These are phyloP conservation scores for Tetragonula carbonaria DNA, from an alignment of 2,888 invertebrate species.

Conservation along the genomic window DNA sequence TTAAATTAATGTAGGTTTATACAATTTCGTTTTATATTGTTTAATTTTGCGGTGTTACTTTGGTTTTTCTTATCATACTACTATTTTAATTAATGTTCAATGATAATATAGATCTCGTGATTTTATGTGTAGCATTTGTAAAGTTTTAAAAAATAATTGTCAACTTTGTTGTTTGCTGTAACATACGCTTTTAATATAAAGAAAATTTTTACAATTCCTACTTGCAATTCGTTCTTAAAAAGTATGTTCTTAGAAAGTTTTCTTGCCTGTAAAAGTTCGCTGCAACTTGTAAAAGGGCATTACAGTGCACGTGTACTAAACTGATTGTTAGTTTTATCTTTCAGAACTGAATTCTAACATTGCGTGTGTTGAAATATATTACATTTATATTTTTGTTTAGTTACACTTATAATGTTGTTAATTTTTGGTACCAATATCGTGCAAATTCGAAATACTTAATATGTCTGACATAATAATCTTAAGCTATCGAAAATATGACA, in stretches of 20 bases:
- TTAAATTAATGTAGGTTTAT: too few relatives aligned
- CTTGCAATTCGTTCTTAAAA: neutral
- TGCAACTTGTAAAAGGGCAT: neutral
- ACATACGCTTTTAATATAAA: neutral
- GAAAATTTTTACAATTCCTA: neutral
- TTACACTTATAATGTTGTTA: neutral
- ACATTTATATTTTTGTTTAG: too few relatives aligned
- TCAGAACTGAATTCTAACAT: neutral
- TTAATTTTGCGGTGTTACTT: too few relatives aligned
- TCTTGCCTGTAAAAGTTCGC: neutral
- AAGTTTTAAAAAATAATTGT: too few relatives aligned
- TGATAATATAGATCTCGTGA: too few relatives aligned
- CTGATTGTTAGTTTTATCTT: neutral
- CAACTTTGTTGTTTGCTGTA: neutral
- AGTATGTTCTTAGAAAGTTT: neutral
- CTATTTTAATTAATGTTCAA: too few relatives aligned
- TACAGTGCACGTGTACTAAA: neutral
- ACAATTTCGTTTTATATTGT: too few relatives aligned
- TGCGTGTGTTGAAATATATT: too few relatives aligned
- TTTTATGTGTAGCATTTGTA: too few relatives aligned
- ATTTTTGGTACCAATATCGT: neutral
- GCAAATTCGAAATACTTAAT: neutral
- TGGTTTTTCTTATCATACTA: too few relatives aligned
- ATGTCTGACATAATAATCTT: neutral
- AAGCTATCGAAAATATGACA: neutral